Evolutionary conservation across 1,140 invertebrate species (phyloP).

Genomic region (Venturia canescens): DNA sequence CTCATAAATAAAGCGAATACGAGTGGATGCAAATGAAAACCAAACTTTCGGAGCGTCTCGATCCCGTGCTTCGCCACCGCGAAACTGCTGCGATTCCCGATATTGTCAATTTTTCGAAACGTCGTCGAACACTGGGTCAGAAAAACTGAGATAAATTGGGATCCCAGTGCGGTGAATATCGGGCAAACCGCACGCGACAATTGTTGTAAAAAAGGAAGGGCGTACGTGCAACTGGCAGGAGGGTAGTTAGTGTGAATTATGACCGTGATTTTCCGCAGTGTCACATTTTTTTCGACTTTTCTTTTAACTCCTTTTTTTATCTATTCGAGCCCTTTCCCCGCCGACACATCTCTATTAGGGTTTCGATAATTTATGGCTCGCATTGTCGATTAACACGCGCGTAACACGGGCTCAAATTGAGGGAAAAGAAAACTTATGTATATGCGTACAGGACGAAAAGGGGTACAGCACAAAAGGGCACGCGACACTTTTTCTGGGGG

Average conservation of each 20-base stretch:
- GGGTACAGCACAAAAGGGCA: slow-evolving; percentile 72
- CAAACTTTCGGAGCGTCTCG: too few relatives aligned
- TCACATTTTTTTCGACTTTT: slow-evolving; percentile 51
- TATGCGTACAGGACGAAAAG: slow-evolving; percentile 55
- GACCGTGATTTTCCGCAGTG: slow-evolving; percentile 62
- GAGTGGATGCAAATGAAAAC: too few relatives aligned
- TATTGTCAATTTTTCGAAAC: background rate
- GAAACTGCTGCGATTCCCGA: background rate
- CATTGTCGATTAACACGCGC: slow-evolving; percentile 76
- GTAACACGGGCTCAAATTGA: slow-evolving; percentile 62
- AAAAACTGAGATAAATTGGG: background rate
- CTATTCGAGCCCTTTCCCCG: slow-evolving; percentile 52
- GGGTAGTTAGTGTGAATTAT: slow-evolving; percentile 70
- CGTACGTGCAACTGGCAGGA: slow-evolving; percentile 60
- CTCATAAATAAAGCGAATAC: too few relatives aligned
- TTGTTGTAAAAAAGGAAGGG: slow-evolving; percentile 52
- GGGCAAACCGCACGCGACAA: slow-evolving; percentile 7
- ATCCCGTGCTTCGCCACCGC: too few relatives aligned
- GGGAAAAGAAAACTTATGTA: slow-evolving; percentile 49
- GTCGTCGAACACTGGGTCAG: background rate
- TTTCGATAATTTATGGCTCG: slow-evolving; percentile 75
- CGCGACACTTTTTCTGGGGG: slow-evolving; percentile 71
- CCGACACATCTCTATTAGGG: slow-evolving; percentile 74
- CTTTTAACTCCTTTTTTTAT: slow-evolving; percentile 41
- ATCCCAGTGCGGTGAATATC: slow-evolving; percentile 15